Evolutionary conservation across 1,140 invertebrate genomes (phyloP), one percentile per base, ranked within the genome.

Genomic region (Trachymyrmex septentrionalis): DNA sequence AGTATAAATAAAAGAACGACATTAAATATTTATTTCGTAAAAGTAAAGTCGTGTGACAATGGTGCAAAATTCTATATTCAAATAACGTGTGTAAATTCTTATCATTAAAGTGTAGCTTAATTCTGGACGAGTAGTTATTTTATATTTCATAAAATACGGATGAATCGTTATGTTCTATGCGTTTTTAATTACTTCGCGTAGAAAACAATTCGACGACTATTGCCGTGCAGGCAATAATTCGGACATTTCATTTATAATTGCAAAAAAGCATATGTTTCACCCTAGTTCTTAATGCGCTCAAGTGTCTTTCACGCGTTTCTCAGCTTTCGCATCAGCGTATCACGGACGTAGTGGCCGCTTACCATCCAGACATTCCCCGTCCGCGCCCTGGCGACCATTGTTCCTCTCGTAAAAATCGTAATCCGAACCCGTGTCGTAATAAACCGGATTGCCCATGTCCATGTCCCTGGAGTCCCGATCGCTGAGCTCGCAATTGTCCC

Each of bases 381-480:
- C 96, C 1, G 92, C 94, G 59, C 96, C 96, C 72, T 97, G 97
- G 81, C 97, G 95, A 19, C 96, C 96, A 59, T 96, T 96, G 85
- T 97, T 97, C 86, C 98, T 95, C 94, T 99, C 98, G 90, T 98
- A 99, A 93, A 97, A 99, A 91, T 99, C 98, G 92, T 97, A 98
- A 93, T 97, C 98, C 9, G 97, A 97, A 16, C 96, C 97, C 44
- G 96, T 96, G 91, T 99, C 98, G 92, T 98, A 99, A 92, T 97
- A 97, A 64, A 97, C 96, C 2, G 98, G 97, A 95, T 98, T 98
- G 21, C 97, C 97, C 63, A 98, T 96, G 92, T 98, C 98, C 92
- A 98, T 96, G 90, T 98, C 97, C 61, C 97, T 96, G 0, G 97
- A 97, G 92, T 98, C 98, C 72, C 98, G 96, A 90, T 98, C 98